A percentile compares a stretch with the other conserved stretches of the same genome.
phyloP scores from a whole-genome alignment of 2,888 invertebrate genomes.

The Drosophila peninsularis region DNA sequence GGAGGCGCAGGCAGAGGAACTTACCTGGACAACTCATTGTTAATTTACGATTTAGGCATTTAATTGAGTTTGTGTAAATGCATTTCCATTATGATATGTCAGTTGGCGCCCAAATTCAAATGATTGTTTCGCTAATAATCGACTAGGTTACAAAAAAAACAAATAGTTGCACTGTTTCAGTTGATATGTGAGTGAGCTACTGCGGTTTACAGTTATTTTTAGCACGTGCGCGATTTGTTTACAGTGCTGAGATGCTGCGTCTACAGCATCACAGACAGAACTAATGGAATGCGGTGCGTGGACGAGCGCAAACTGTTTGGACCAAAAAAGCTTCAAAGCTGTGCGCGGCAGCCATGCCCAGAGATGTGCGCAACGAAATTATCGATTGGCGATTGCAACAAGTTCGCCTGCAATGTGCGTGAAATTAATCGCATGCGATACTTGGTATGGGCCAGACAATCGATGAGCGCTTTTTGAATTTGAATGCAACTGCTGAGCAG shows the following conservation, averaged over 20 bases:
- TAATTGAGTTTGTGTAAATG: conserved; percentile 8
- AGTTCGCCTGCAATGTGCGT: background rate
- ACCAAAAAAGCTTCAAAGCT: conserved; percentile 37
- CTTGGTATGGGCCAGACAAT: background rate
- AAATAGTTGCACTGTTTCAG: conserved; percentile 9
- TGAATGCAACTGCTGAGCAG: background rate
- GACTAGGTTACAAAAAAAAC: background rate
- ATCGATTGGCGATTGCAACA: background rate
- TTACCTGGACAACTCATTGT: conserved; percentile 32
- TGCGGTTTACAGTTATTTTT: conserved; percentile 38
- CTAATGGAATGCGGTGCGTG: conserved; percentile 53
- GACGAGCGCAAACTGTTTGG: conserved; percentile 52
- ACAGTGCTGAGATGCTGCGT: conserved; percentile 29
- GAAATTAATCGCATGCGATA: conserved; percentile 7
- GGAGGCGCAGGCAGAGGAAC: background rate
- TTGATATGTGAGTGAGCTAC: background rate
- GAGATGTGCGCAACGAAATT: conserved; percentile 26
- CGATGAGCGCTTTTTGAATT: background rate
- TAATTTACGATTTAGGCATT: background rate
- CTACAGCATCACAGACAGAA: conserved; percentile 33
- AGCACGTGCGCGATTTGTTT: conserved; percentile 53
- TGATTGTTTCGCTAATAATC: background rate
- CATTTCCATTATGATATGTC: conserved; percentile 20
- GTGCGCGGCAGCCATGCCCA: conserved; percentile 16
- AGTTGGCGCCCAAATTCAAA: conserved; percentile 49